Base-by-base conservation (phyloP, 2,797 vertebrate species). In the Hippopotamyrus pictus region DNA sequence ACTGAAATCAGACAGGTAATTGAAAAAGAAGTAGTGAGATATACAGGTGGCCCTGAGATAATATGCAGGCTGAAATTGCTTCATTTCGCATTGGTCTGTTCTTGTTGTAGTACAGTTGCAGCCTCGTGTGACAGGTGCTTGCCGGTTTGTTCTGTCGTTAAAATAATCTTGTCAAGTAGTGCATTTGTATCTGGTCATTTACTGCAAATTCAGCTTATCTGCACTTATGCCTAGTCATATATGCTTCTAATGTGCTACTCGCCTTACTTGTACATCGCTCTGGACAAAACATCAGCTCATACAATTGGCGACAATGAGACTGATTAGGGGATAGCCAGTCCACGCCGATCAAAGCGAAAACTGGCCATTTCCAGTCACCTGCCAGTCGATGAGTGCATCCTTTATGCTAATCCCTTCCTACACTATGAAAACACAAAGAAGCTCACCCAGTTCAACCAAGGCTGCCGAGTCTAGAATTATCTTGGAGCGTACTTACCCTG, bases 401-500 rank as follows among this genome's bases (percentile, higher is more conserved):
- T 37, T 17, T 5, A 73, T 14, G 29, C 29, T 33, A 73, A 73
- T 7, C 73, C 37, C 17, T 51, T 29, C 44, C 48, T 44, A 37
- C 29, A 69, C 62, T 29, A 29, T 65, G 25, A 33, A 33, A 14
- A 29, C 22, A 11, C 25, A 69, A 11, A 69, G 25, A 69, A 0
- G 3, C 22, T 5, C 44, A 25, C 4, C 44, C 12, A 29, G n/a
- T 12, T 37, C 29, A 17, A 9, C 59, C 2, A 25, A 62, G 3
- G 59, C 59, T 62, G 22, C 59, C 0, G 8, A 11, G 62, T 69
- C 4, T 12, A 33, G 29, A 69, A 14, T 33, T 2, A 33, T 11
- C 62, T 33, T 11, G 25, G 25, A 33, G 29, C 12, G 5, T 19
- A 4, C 90, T 92, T 95, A 99, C 98, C 98, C 96, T 99, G 98